A percentile compares a stretch with the other conserved stretches of the same genome.
Conservation (phyloP, 2,113 vertebrate species). For the Macquaria australasica region DNA sequence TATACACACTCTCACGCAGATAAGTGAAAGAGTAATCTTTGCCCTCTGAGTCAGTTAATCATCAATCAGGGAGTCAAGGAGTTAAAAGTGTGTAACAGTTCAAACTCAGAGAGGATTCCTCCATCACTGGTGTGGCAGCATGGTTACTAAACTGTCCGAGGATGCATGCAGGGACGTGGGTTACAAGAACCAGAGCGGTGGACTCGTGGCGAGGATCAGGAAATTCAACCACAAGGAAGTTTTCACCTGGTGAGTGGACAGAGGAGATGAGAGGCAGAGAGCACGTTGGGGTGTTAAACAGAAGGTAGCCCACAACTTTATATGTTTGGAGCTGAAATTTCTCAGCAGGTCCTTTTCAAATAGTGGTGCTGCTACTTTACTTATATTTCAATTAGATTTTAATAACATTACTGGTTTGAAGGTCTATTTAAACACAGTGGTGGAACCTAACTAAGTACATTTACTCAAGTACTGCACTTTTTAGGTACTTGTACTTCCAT, state of each 20-base stretch:
- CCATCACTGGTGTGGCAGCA: conserved; percentile 22
- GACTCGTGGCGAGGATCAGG: conserved; percentile 51
- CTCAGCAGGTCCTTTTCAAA: not conserved
- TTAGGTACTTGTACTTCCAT: no score
- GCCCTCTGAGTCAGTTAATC: conserved; percentile 71
- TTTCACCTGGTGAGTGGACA: conserved; percentile 80
- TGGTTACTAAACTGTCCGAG: conserved; percentile 27
- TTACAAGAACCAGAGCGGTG: not conserved
- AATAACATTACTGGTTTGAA: not conserved
- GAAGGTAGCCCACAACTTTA: not conserved
- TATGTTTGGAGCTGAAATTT: not conserved
- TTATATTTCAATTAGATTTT: not conserved
- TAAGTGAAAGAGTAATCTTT: conserved; percentile 64
- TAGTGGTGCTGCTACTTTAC: not conserved
- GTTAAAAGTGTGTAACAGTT: conserved; percentile 6
- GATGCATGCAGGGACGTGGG: not conserved
- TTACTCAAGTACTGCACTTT: no score
- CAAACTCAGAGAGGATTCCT: conserved; percentile 12
- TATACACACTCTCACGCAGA: conserved; percentile 6
- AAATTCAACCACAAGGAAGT: conserved; percentile 55
- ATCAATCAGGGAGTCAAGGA: not conserved
- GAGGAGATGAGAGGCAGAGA: not conserved
- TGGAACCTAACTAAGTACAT: not conserved
- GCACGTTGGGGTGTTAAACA: not conserved
- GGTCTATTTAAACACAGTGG: not conserved